These are phyloP conservation scores for Entelurus aequoreus DNA, from an alignment of 2,113 vertebrate species.

Conservation along the genomic window DNA sequence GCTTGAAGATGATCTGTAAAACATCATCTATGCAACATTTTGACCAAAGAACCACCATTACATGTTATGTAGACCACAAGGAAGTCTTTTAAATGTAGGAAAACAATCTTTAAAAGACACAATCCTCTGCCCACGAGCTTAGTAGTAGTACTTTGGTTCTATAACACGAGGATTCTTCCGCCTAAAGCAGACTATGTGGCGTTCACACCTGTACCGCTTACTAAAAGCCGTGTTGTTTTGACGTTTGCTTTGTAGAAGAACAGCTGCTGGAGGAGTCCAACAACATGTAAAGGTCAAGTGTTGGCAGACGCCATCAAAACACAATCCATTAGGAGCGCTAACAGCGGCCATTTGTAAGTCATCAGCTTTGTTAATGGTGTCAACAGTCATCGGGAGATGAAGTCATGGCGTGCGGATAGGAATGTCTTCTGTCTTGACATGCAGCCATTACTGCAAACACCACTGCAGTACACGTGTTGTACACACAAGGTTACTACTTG, in stretches of 20 bases:
- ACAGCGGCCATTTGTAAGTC: conserved; percentile 69
- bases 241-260: conserved; percentile 68
- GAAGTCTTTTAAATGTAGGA: no score
- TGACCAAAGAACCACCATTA: no score
- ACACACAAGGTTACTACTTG: no score
- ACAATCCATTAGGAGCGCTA: conserved; percentile 80
- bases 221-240: conserved; percentile 70
- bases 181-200: conserved; percentile 3
- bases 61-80: no score
- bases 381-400: conserved; percentile 55
- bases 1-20: no score
- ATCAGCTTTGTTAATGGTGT: conserved; percentile 70
- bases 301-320: conserved; percentile 71
- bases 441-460: conserved; percentile 30
- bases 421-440: conserved; percentile 63
- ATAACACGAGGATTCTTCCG: conserved; percentile 57
- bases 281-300: conserved; percentile 62
- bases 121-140: no score
- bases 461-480: no score
- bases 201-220: no score
- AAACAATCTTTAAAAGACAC: no score
- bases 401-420: conserved; percentile 51
- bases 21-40: no score
- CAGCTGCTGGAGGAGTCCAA: conserved; percentile 71
- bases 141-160: no score